phyloP scores from a whole-genome alignment of 2,888 invertebrate genomes.

The Eupsilia transversa region DNA sequence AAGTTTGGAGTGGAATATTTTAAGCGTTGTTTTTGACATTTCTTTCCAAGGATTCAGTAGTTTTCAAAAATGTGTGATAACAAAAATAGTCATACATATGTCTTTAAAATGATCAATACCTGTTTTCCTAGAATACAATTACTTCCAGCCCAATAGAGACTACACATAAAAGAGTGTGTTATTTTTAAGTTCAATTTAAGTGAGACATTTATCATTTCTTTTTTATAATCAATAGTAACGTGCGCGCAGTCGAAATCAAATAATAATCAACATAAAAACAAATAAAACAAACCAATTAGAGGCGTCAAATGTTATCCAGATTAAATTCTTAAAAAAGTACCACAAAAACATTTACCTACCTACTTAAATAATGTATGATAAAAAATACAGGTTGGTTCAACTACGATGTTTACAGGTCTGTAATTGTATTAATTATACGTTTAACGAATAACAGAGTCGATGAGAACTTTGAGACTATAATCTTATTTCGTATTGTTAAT shows the following conservation, averaged over 20 bases:
- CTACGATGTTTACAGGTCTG: slow-evolving; percentile 16
- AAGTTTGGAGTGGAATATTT: slow-evolving; percentile 31
- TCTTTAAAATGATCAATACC: neutral
- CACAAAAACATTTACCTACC: slow-evolving; percentile 34
- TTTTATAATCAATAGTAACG: neutral
- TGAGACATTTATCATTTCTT: neutral
- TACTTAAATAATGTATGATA: slow-evolving; percentile 7
- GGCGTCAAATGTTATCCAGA: slow-evolving; percentile 26
- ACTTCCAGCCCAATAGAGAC: neutral
- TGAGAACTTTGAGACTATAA: slow-evolving; percentile 4
- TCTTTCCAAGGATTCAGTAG: neutral
- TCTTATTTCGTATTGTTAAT: slow-evolving; percentile 18
- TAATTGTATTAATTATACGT: slow-evolving; percentile 41
- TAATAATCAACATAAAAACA: slow-evolving; percentile 12
- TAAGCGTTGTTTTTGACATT: neutral
- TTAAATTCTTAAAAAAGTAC: slow-evolving; percentile 32
- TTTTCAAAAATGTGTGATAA: neutral
- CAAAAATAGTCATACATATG: neutral
- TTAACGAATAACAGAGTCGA: slow-evolving; percentile 6
- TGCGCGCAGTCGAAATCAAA: slow-evolving; percentile 10
- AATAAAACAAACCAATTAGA: slow-evolving; percentile 47
- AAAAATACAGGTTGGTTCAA: slow-evolving; percentile 24
- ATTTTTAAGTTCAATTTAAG: neutral
- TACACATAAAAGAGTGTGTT: neutral
- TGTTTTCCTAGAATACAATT: neutral